Evolutionary conservation across 2,113 vertebrate genomes (phyloP).

Genomic region (Pteropus alecto): DNA sequence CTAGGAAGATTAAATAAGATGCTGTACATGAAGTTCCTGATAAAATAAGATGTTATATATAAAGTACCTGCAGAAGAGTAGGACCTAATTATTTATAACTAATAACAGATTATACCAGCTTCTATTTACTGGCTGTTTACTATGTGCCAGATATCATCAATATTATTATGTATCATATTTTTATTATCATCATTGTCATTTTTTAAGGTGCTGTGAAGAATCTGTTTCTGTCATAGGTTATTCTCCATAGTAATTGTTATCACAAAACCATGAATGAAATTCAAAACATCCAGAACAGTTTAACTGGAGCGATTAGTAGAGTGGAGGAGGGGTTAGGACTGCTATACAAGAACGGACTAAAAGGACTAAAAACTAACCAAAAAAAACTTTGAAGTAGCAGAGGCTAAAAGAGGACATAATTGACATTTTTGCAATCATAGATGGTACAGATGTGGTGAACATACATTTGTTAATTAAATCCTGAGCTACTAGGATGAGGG

Average conservation of each 20-base stretch:
- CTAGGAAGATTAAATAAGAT: not conserved
- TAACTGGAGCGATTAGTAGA: not conserved
- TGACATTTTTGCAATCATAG: constrained; percentile 33
- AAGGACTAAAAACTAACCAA: not conserved
- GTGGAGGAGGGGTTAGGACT: not conserved
- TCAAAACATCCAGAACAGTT: not conserved
- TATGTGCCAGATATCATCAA: not conserved
- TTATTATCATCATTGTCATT: not conserved
- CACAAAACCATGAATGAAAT: not conserved
- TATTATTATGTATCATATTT: not conserved
- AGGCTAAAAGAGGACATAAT: not conserved
- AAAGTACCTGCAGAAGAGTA: not conserved
- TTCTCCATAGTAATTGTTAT: not conserved
- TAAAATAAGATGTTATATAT: not conserved
- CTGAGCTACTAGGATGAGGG: not conserved
- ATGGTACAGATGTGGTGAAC: not conserved
- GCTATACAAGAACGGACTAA: not conserved
- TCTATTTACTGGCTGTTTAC: not conserved
- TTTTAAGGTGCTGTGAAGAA: not conserved
- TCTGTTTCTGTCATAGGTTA: not conserved
- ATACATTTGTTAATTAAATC: constrained; percentile 52
- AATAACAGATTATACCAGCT: not conserved
- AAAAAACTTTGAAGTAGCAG: not conserved
- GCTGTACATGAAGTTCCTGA: not conserved
- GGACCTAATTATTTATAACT: not conserved